Conservation (phyloP, 2,888 invertebrate genomes). For the Volucella inanis region DNA sequence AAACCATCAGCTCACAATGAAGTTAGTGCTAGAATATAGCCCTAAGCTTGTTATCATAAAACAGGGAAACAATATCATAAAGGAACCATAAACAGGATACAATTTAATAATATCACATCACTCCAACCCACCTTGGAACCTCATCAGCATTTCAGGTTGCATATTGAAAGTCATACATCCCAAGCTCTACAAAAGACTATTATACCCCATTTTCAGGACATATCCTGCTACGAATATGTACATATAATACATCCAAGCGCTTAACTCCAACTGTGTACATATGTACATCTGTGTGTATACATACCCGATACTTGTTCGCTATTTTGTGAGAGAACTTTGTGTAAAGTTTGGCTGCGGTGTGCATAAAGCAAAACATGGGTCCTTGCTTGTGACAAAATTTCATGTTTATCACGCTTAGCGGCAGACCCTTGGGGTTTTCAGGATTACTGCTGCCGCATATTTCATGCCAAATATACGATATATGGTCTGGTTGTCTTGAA, state of each 20-base stretch:
- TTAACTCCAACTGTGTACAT: conserved; percentile 17
- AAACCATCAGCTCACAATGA: conserved; percentile 59
- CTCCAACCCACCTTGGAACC: neutral
- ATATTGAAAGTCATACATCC: conserved; percentile 70
- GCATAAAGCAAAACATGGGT: conserved; percentile 74
- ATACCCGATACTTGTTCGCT: conserved; percentile 13
- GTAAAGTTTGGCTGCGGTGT: conserved; percentile 63
- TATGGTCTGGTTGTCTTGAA: conserved; percentile 34
- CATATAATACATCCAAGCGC: conserved; percentile 1
- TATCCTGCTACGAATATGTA: conserved; percentile 9
- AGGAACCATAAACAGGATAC: conserved; percentile 74
- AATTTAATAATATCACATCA: conserved; percentile 71
- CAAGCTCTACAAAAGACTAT: conserved; percentile 33
- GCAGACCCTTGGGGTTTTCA: conserved; percentile 74
- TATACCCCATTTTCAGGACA: conserved; percentile 26
- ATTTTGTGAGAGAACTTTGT: conserved; percentile 61
- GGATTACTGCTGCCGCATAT: conserved; percentile 72
- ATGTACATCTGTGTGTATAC: conserved; percentile 18
- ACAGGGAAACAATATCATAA: conserved; percentile 73
- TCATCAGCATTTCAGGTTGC: conserved; percentile 30
- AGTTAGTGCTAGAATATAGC: conserved; percentile 58
- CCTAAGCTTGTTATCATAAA: conserved; percentile 73
- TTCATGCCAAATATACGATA: conserved; percentile 66
- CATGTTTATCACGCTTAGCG: conserved; percentile 73
- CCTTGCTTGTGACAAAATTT: conserved; percentile 66